phyloP scores from a whole-genome alignment of 2,797 vertebrate species.

The Neopelma chrysocephalum region DNA sequence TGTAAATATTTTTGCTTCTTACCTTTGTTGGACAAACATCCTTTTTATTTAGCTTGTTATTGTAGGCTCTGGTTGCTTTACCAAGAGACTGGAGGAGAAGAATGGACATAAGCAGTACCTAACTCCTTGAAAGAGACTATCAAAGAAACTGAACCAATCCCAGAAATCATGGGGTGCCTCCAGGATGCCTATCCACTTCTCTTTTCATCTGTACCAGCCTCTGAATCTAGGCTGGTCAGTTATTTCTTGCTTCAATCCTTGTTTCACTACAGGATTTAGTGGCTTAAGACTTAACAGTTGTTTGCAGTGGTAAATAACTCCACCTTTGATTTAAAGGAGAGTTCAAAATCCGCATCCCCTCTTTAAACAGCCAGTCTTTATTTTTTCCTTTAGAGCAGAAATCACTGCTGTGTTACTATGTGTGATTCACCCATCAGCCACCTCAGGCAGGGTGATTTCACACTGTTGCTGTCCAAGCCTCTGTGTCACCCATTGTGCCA shows the following conservation, averaged over 20 bases:
- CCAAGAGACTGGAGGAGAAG: background rate
- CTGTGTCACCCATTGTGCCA: background rate
- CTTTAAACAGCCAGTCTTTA: slow-evolving; percentile 5
- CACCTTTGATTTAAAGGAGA: background rate
- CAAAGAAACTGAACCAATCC: background rate
- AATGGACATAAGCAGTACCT: background rate
- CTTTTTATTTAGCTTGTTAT: background rate
- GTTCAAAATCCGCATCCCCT: slow-evolving; percentile 5
- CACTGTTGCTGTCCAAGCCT: background rate
- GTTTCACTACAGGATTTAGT: slow-evolving; percentile 17
- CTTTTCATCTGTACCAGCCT: background rate
- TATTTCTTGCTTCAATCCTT: background rate
- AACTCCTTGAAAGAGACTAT: background rate
- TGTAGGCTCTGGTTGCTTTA: background rate
- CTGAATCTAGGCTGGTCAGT: background rate
- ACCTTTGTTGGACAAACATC: background rate
- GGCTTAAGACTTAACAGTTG: background rate
- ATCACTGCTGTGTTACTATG: background rate
- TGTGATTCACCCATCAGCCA: background rate
- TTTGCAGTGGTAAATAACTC: slow-evolving; percentile 14
- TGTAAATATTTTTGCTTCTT: background rate
- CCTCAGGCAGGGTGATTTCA: background rate
- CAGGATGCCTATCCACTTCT: background rate
- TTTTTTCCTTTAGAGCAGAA: background rate
- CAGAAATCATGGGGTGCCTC: background rate